These are phyloP conservation scores for Junonia oenone DNA, from an alignment of 2,888 invertebrate genomes.

Conservation along the genomic window DNA sequence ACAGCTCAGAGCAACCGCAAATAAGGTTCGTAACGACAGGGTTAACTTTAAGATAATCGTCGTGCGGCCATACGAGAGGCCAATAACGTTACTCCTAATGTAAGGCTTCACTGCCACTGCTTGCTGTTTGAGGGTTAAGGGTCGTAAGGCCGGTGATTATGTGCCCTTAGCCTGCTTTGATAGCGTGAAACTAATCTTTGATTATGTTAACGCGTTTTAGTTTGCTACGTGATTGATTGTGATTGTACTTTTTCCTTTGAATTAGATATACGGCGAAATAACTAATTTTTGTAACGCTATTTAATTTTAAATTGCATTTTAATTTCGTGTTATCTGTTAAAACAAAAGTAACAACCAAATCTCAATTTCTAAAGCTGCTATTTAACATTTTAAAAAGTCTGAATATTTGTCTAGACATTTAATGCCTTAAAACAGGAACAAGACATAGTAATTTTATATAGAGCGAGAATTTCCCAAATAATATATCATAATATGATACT, in stretches of 20 bases:
- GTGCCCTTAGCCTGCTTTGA: conserved; percentile 29
- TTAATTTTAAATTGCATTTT: no score
- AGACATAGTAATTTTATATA: no score
- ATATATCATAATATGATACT: neutral
- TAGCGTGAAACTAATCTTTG: conserved; percentile 26
- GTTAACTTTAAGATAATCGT: conserved; percentile 73
- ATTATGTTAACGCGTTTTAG: conserved; percentile 18
- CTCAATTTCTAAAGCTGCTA: no score
- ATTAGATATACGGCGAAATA: no score
- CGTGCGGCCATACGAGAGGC: conserved; percentile 50
- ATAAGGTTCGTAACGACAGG: conserved; percentile 66
- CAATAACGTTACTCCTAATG: conserved; percentile 63
- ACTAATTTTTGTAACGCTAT: no score
- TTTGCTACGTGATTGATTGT: conserved; percentile 14
- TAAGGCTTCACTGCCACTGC: conserved; percentile 50
- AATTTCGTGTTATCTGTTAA: no score
- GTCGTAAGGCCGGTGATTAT: conserved; percentile 48
- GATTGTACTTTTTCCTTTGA: neutral
- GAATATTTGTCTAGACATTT: no score
- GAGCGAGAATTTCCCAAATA: neutral
- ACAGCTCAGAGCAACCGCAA: conserved; percentile 53
- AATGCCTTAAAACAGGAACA: no score
- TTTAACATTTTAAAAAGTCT: no score
- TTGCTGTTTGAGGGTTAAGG: conserved; percentile 48
- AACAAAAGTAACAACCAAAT: no score